Evolutionary conservation across 2,797 vertebrate species (phyloP).

Genomic region (Furcifer pardalis): DNA sequence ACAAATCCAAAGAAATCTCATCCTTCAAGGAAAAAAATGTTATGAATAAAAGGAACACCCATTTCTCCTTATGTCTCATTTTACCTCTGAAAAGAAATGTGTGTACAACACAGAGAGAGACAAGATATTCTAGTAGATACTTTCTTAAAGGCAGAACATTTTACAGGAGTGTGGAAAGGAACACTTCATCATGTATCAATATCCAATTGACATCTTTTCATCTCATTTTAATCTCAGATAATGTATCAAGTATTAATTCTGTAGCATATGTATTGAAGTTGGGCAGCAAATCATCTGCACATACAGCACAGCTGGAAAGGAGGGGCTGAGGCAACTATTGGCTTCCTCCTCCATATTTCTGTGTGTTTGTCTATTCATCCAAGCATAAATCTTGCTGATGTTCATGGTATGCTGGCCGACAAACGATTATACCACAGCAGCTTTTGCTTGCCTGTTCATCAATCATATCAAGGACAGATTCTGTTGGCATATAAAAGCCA

Average conservation of each 20-base stretch:
- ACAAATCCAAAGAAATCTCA: too few species aligned
- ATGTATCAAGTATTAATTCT: not conserved
- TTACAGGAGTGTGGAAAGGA: not conserved
- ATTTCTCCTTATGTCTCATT: too few species aligned
- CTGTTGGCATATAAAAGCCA: slow-evolving; percentile 26
- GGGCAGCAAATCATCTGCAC: slow-evolving; percentile 2
- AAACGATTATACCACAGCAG: slow-evolving; percentile 22
- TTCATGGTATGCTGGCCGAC: slow-evolving; percentile 17
- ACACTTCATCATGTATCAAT: not conserved
- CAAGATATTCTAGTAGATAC: too few species aligned
- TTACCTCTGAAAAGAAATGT: too few species aligned
- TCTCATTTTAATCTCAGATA: not conserved
- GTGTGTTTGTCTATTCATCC: slow-evolving; percentile 14
- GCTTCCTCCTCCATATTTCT: slow-evolving; percentile 24
- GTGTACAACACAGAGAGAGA: too few species aligned
- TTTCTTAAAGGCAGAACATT: not conserved
- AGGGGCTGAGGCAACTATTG: slow-evolving; percentile 13
- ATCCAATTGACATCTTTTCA: not conserved
- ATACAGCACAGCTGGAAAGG: slow-evolving; percentile 32
- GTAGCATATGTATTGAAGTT: slow-evolving; percentile 17
- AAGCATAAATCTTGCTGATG: slow-evolving; percentile 43
- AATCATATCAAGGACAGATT: slow-evolving; percentile 8
- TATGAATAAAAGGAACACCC: too few species aligned
- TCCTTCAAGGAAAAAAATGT: too few species aligned
- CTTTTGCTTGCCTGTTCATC: slow-evolving; percentile 19